These are phyloP conservation scores for Hymenochirus boettgeri DNA, from an alignment of 2,113 vertebrate species.

Conservation along the genomic window DNA sequence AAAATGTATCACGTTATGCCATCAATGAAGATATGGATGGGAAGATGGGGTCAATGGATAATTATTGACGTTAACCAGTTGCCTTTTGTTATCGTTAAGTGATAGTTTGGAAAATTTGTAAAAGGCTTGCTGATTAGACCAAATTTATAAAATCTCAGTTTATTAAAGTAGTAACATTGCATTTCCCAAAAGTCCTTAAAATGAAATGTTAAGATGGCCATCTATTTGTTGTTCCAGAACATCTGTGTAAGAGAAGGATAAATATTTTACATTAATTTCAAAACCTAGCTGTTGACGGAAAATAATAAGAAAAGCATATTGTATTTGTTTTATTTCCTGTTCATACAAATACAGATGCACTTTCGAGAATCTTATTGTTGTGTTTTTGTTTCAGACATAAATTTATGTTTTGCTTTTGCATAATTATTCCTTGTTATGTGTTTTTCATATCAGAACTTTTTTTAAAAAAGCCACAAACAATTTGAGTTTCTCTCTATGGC, in stretches of 20 bases:
- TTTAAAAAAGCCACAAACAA: constrained; percentile 6
- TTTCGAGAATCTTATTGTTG: constrained; percentile 14
- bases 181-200: too few species aligned
- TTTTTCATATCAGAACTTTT: not conserved
- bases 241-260: constrained; percentile 6
- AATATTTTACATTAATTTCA: not conserved
- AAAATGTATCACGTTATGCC: too few species aligned
- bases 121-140: too few species aligned
- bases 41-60: too few species aligned
- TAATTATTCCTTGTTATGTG: constrained; percentile 11
- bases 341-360: not conserved
- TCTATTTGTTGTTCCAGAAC: constrained; percentile 16
- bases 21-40: too few species aligned
- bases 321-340: not conserved
- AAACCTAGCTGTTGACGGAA: not conserved
- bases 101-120: too few species aligned
- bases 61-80: too few species aligned
- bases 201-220: constrained; percentile 2
- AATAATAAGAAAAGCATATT: constrained; percentile 5
- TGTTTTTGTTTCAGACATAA: constrained; percentile 8
- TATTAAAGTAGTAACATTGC: too few species aligned
- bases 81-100: too few species aligned
- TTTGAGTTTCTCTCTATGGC: constrained; percentile 10
- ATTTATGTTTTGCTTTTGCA: constrained; percentile 25
- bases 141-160: too few species aligned